phyloP scores from a whole-genome alignment of 2,113 vertebrate species.

The Lucifuga dentata region DNA sequence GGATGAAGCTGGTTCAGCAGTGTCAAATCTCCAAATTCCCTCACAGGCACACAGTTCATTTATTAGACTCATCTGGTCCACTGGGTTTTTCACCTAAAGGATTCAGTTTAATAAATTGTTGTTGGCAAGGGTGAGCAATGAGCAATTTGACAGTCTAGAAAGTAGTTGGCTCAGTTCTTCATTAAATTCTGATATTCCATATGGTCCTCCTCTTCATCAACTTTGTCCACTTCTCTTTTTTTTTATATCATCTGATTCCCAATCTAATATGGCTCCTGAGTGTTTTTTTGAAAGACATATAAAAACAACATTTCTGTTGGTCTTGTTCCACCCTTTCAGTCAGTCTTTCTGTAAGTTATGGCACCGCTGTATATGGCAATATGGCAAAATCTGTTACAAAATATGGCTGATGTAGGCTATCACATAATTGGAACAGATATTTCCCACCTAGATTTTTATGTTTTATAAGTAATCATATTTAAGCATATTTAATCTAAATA shows the following conservation, averaged over 20 bases:
- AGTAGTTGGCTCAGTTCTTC: constrained; percentile 50
- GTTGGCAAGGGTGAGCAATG: constrained; percentile 24
- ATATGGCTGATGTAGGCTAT: constrained; percentile 83
- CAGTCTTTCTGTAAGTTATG: constrained; percentile 68
- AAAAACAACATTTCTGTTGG: constrained; percentile 66
- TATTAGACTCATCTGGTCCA: constrained; percentile 47
- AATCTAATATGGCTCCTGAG: constrained; percentile 84
- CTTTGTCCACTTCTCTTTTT: neutral
- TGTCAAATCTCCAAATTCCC: constrained; percentile 26
- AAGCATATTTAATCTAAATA: constrained; percentile 64
- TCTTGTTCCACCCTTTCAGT: constrained; percentile 55
- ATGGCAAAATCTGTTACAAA: constrained; percentile 79
- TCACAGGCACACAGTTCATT: constrained; percentile 55
- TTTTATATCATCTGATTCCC: constrained; percentile 47
- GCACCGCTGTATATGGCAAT: constrained; percentile 81
- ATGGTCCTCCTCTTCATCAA: constrained; percentile 28
- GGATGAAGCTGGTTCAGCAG: constrained; percentile 48
- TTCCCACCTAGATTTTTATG: constrained; percentile 54
- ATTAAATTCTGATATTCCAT: constrained; percentile 52
- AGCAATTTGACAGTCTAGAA: constrained; percentile 36
- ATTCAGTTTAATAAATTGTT: constrained; percentile 38
- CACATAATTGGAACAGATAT: constrained; percentile 66
- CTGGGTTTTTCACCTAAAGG: constrained; percentile 17
- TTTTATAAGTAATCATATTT: constrained; percentile 53
- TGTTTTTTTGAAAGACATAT: constrained; percentile 74